Evolutionary conservation across 2,113 vertebrate species (phyloP).

Genomic region (Mionectes macconnelli): DNA sequence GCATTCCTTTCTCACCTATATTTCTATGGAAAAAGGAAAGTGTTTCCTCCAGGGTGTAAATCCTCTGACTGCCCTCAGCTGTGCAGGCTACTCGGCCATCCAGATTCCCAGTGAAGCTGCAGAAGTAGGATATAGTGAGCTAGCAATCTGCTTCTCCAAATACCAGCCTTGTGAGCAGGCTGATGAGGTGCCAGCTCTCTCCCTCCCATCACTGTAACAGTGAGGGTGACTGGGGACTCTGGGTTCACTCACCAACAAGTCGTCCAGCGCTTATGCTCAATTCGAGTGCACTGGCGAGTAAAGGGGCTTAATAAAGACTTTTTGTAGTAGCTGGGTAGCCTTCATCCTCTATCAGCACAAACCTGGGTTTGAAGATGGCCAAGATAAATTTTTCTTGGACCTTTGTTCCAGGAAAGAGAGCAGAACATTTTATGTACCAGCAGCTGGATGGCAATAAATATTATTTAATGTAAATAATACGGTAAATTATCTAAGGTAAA

Average conservation of each 20-base stretch:
- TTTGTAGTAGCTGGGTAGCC: neutral
- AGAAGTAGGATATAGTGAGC: neutral
- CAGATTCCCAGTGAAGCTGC: neutral
- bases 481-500: neutral
- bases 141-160: neutral
- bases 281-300: neutral
- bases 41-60: neutral
- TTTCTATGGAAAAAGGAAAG: neutral
- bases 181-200: neutral
- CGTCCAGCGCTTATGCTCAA: neutral
- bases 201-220: no score
- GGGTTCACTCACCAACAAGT: fast-evolving
- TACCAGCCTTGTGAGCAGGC: neutral
- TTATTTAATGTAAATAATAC: no score
- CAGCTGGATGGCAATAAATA: neutral
- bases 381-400: neutral
- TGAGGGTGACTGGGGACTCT: neutral
- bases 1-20: fast-evolving
- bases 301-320: neutral
- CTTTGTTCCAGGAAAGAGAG: neutral
- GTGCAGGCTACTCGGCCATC: neutral
- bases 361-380: neutral
- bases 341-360: neutral
- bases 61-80: neutral
- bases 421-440: neutral